phyloP scores from a whole-genome alignment of 2,888 invertebrate genomes.

The Cephonodes hylas region DNA sequence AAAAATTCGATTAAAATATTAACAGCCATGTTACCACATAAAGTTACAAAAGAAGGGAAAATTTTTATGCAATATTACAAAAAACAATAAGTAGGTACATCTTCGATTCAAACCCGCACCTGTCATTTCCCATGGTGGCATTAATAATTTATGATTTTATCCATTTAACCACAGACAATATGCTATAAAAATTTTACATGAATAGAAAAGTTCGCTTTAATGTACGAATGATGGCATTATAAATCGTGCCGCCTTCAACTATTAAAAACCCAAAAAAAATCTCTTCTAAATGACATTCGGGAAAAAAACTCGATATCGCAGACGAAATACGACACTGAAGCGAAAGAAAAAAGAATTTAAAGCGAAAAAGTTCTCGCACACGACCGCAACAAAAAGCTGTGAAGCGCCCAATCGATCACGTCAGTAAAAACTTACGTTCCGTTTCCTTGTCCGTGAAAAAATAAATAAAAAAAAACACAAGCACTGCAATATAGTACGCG shows the following conservation, averaged over 20 bases:
- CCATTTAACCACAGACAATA: conserved; percentile 40
- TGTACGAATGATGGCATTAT: conserved; percentile 14
- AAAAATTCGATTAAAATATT: background rate
- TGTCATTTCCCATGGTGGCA: conserved; percentile 29
- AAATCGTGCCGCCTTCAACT: conserved; percentile 14
- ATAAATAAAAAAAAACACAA: conserved; percentile 40
- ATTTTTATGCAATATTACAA: conserved; percentile 11
- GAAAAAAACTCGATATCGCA: conserved; percentile 23
- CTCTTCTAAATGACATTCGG: background rate
- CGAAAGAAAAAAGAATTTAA: conserved; percentile 32
- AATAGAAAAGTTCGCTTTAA: conserved; percentile 10
- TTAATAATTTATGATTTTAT: conserved; percentile 40
- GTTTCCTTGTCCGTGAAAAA: conserved; percentile 34
- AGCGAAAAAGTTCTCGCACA: conserved; percentile 37
- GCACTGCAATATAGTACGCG: conserved; percentile 49
- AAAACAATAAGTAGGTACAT: conserved; percentile 21
- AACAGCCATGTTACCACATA: background rate
- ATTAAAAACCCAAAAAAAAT: background rate
- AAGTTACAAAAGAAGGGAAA: background rate
- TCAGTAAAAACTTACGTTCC: conserved; percentile 55
- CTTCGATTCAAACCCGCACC: conserved; percentile 20
- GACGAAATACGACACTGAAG: conserved; percentile 37
- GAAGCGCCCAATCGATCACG: conserved; percentile 52
- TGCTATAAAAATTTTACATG: conserved; percentile 32
- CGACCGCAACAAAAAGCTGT: conserved; percentile 48